Evolutionary conservation across 2,113 vertebrate genomes (phyloP), one percentile per base, ranked within the genome.

Genomic region (Heteronetta atricapilla): DNA sequence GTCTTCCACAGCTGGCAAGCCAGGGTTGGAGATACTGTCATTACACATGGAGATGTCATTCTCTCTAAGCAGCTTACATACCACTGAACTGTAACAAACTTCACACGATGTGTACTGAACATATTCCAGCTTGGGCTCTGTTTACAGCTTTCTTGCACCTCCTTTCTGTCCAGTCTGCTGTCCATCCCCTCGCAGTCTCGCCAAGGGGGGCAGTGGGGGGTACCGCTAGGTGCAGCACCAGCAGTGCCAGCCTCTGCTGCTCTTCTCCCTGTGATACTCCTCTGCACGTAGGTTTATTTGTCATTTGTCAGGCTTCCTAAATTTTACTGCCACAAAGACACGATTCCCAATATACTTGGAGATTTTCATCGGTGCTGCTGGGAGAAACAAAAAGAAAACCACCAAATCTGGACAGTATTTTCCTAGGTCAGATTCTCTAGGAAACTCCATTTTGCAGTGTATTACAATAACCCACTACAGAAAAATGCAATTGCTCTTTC

Each of bases 181-280:
- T 44, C 36, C 18, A 26, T 29, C 26, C 26, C 20, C 19, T 2
- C 10, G 10, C 72, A 82, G 56, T 40, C 42, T 8, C 3, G 21
- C 28, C 4, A 10, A 29, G 1, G 1, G 59, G n/a, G 36, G 19
- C 1, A 2, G 15, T 14, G 2, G 13, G 56, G 53, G 33, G 16
- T 22, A 25, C 10, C 26, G 2, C 29, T 15, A 31, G 40, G 8
- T 8, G 28, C 53, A 68, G 28, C 11, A 42, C 13, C 50, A 42
- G 25, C 0, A 3, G 28, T 33, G 28, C 34, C 74, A 89, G n/a
- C 34, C 56, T 58, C 52, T 70, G 44, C 16, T 31, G 1, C 20
- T 21, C 44, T n/a, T 60, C 58, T 84, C 8, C 58, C 53, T 53
- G 28, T 18, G 53, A n/a, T 80, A 38, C 46, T 18, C 12, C 38